phyloP scores from a whole-genome alignment of 2,113 vertebrate species.

The Leucosticte australis region DNA sequence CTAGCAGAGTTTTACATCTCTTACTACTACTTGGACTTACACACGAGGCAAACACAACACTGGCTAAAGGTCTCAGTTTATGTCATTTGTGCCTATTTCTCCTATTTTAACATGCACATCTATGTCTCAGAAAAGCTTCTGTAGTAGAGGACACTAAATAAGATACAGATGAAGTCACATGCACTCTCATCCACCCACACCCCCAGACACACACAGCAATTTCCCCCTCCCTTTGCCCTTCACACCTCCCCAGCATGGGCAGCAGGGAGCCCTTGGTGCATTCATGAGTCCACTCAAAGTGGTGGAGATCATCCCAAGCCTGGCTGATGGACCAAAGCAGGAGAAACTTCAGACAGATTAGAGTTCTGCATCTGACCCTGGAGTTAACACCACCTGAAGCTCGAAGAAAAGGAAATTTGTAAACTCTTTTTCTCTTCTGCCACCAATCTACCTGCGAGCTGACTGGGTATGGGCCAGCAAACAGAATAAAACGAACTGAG shows the following conservation, averaged over 20 bases:
- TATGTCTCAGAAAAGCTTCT: slow-evolving; percentile 45
- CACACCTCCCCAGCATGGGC: neutral
- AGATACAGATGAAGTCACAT: neutral
- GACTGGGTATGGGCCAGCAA: neutral
- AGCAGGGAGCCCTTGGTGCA: neutral
- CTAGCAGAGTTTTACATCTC: neutral
- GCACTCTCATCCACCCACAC: neutral
- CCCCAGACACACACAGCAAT: neutral
- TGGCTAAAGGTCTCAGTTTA: slow-evolving; percentile 32
- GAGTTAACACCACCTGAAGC: neutral
- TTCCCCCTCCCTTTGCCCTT: neutral
- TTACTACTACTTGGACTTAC: slow-evolving; percentile 11
- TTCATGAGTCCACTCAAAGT: neutral
- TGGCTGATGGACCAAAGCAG: neutral
- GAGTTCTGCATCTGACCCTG: neutral
- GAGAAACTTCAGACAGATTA: neutral
- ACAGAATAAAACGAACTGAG: neutral
- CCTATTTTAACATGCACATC: slow-evolving; percentile 47
- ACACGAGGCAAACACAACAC: slow-evolving; percentile 28
- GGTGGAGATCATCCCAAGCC: neutral
- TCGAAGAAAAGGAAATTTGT: neutral
- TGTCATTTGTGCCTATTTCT: slow-evolving; percentile 40
- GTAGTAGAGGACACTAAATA: slow-evolving; percentile 1
- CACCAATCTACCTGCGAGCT: neutral
- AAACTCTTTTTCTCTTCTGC: neutral